Percentiles rank a stretch among this genome's conserved stretches.
Conservation (phyloP, 1,140 invertebrate genomes). For the Cepaea nemoralis region DNA sequence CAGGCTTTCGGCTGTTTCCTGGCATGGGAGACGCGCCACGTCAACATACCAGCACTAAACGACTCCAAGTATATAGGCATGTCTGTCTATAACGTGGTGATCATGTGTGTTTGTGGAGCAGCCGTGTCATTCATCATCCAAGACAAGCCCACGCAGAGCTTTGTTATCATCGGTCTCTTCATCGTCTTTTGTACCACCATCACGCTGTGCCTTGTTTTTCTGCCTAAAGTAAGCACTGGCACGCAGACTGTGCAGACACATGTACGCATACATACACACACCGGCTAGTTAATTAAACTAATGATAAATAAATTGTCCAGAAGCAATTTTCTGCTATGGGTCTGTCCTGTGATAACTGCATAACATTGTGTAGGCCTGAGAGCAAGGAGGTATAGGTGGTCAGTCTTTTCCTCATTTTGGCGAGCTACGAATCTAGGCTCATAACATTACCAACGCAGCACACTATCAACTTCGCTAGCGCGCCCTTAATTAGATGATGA, state of each 20-base stretch:
- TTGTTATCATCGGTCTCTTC: conserved; percentile 95
- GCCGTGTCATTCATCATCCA: conserved; percentile 90
- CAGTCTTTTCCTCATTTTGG: too few species aligned
- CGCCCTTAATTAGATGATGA: too few species aligned
- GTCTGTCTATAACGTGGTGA: conserved; percentile 98
- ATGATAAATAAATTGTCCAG: too few species aligned
- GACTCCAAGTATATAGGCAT: conserved; percentile 97
- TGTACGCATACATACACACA: too few species aligned
- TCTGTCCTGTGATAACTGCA: too few species aligned
- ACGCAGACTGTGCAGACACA: background rate
- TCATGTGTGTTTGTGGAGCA: conserved; percentile 97
- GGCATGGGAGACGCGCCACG: conserved; percentile 98
- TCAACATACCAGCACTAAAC: conserved; percentile 97
- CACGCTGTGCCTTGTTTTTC: conserved; percentile 98
- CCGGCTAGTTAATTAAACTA: too few species aligned
- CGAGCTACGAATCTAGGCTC: too few species aligned
- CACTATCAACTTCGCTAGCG: too few species aligned
- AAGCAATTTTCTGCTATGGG: too few species aligned
- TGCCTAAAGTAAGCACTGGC: conserved; percentile 87
- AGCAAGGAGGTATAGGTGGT: too few species aligned
- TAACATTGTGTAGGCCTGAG: too few species aligned
- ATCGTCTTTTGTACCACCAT: conserved; percentile 99
- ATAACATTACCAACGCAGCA: too few species aligned
- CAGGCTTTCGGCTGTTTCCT: conserved; percentile 98
- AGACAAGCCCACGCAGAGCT: conserved; percentile 95